Conservation (phyloP, 2,888 invertebrate genomes). For the Parapristionchus giblindavisi region DNA sequence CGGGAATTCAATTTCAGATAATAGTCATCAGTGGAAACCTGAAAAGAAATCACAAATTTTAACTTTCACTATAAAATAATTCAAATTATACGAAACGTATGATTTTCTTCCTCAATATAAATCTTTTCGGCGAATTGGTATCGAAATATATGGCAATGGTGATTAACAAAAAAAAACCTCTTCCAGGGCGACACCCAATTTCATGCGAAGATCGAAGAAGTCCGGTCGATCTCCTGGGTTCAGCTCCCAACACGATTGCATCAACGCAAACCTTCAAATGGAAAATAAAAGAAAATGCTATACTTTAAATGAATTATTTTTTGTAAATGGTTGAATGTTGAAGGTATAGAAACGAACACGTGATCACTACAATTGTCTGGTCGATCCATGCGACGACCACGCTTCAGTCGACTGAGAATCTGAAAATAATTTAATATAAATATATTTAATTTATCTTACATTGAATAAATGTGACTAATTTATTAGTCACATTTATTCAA, state of each 20-base stretch:
- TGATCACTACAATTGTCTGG: slow-evolving; percentile 30
- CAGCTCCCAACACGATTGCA: slow-evolving; percentile 18
- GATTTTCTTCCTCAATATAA: no score
- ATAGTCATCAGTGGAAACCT: slow-evolving; percentile 27
- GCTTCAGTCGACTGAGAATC: slow-evolving; percentile 3
- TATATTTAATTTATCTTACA: no score
- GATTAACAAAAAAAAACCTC: background rate
- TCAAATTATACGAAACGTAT: no score
- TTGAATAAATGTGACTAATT: no score
- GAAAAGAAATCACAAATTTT: background rate
- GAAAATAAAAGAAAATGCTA: background rate
- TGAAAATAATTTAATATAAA: no score
- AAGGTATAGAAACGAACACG: background rate
- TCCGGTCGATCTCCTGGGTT: background rate
- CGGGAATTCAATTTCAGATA: slow-evolving; percentile 19
- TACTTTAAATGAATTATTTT: background rate
- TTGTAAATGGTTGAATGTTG: background rate
- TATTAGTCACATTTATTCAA: no score
- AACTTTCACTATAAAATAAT: background rate
- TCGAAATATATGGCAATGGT: no score
- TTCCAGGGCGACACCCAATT: slow-evolving; percentile 13
- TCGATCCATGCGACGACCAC: slow-evolving; percentile 20
- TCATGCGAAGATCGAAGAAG: slow-evolving; percentile 9
- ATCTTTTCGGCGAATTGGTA: no score
- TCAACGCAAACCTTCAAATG: slow-evolving; percentile 18